Evolutionary conservation across 2,888 invertebrate species (phyloP), one percentile per base, ranked within the genome.

Genomic region (Boloria euphrosyne): DNA sequence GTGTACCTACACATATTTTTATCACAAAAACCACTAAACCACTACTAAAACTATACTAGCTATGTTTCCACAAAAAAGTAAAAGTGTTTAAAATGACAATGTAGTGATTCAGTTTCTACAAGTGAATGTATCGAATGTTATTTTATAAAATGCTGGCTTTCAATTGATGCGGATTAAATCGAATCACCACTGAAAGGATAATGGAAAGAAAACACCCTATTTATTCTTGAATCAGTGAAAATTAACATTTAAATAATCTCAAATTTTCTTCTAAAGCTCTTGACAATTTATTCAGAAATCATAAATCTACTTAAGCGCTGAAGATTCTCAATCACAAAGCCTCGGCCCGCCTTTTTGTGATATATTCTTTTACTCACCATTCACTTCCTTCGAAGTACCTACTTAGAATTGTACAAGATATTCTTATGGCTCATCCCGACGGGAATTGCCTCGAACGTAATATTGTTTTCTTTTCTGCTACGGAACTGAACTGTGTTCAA

Each of bases 381-480:
- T 66, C 66, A 63, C 61, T 64, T 67, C 70, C 52, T 53, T 46
- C 70, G 65, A 70, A 70, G 66, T 70, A 60, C 65, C 70, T 70
- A 68, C 66, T 70, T 70, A 70, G 68, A 70, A 70, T 68, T 68
- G 70, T 68, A 70, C 68, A 66, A 68, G 68, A 70, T 70, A 70
- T 70, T 68, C 68, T 66, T 68, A 65, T 61, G 63, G 65, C 65
- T 60, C 70, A 68, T 70, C 70, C 70, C 70, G 63, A 43, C 60
- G 70, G 70, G 70, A 70, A 70, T 70, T 60, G 66, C 67, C 58
- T 60, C 65, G 60, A 70, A 62, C 66, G 68, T 68, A 68, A 69
- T 69, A 69, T 69, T 70, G 68, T 70, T 70, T 70, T 68, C 70
- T 70, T 70, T 70, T 61, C 68, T 68, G 62, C 70, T 50, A 63